These are phyloP conservation scores for Typhlichthys subterraneus DNA, from an alignment of 2,797 vertebrate species.

Conservation along the genomic window DNA sequence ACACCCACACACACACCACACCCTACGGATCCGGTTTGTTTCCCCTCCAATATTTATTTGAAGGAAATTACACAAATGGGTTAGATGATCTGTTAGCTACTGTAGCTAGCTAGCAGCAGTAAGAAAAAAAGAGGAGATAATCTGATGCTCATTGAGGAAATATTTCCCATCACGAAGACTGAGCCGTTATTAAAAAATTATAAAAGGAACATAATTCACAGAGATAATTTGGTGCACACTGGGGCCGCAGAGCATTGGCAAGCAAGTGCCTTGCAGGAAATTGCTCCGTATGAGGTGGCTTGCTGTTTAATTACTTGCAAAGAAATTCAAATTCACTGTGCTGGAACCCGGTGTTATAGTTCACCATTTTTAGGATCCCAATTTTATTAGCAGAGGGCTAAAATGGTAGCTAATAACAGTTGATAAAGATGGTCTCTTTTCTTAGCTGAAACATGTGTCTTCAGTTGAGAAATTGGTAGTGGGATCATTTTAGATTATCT, in stretches of 20 bases:
- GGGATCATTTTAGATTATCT: conserved; percentile 65
- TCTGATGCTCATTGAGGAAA: conserved; percentile 62
- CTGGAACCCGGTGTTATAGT: conserved; percentile 49
- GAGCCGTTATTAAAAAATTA: conserved; percentile 75
- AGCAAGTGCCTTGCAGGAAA: conserved; percentile 70
- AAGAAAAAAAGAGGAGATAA: conserved; percentile 56
- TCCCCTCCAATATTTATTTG: conserved; percentile 45
- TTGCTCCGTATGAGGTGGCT: conserved; percentile 70
- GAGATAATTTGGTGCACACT: conserved; percentile 65
- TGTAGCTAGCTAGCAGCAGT: conserved; percentile 46
- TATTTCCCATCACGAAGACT: conserved; percentile 64
- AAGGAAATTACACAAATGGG: conserved; percentile 55
- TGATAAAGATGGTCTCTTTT: conserved; percentile 50
- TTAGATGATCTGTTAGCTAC: conserved; percentile 48
- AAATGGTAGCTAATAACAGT: conserved; percentile 62
- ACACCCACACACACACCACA: conserved; percentile 31
- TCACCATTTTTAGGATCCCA: conserved; percentile 52
- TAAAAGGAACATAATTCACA: conserved; percentile 72
- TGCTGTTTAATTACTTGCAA: conserved; percentile 77
- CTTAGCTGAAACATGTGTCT: conserved; percentile 51
- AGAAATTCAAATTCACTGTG: conserved; percentile 68
- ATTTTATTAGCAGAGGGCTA: conserved; percentile 69
- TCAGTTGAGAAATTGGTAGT: conserved; percentile 57
- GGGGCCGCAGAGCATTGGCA: conserved; percentile 55
- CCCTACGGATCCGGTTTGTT: neutral